Base-by-base conservation (phyloP, 2,888 invertebrate species). In the Eumacrocentrus americanus region DNA sequence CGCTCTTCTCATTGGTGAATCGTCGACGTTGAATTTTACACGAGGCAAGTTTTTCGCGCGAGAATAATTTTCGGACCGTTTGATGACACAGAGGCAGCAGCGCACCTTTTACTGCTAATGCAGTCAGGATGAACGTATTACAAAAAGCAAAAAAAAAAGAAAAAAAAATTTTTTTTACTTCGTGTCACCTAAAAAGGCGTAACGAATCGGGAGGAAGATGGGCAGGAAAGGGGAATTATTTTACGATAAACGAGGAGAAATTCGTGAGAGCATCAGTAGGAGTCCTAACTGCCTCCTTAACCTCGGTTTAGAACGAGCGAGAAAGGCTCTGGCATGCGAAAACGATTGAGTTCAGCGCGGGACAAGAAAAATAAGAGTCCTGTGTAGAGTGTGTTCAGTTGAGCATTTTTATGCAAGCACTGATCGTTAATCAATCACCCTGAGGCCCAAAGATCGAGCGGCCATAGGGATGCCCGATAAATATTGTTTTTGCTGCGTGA, bases 341-440 rank as follows among this genome's bases (percentile, higher is more conserved):
- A 37, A 51, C 22, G 37, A 20, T 40, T 40, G 14, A 29, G n/a
- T n/a, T n/a, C n/a, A n/a, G n/a, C 25, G 34, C 20, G 46, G n/a
- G 20, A 18, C 22, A 44, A 25, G 51, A 51, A 44, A 35, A 35
- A 51, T 14, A 18, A 23, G 40, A 50, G 44, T 50, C 18, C 37
- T 35, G 50, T 48, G 50, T 51, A n/a, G 46, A 42, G 46, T 34
- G 29, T n/a, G 51, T 18, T 29, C 42, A 50, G 57, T 52, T 55
- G 12, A 34, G 38, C 56, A 56, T 56, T 59, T 75, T 76, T 74
- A 75, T 75, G 74, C 75, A 74, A 72, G 72, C 68, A 59, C 54
- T 68, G 74, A 74, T 76, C 75, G 73, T 76, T 76, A 76, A 76
- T 75, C 75, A 75, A 75, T 75, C 75, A 75, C 68, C 61, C 60